Conservation (phyloP, 64 coral and sea anemone genomes). For the Montipora cactus region DNA sequence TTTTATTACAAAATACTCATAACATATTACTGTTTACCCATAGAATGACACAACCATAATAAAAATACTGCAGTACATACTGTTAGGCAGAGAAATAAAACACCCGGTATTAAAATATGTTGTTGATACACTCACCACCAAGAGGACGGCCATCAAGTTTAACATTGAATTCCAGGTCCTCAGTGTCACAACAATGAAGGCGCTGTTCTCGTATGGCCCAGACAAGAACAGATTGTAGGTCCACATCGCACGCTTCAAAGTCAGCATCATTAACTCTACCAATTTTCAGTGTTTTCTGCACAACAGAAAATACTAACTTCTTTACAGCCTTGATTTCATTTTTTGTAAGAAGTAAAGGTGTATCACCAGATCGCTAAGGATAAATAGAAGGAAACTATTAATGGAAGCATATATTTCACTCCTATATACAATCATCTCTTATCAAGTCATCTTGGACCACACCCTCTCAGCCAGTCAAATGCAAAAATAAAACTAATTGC, state of each 20-base stretch:
- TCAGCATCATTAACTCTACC: too few species aligned
- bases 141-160: slow-evolving; percentile 55
- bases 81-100: neutral
- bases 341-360: slow-evolving; percentile 20
- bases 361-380: slow-evolving; percentile 15
- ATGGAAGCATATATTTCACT: neutral
- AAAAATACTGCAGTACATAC: neutral
- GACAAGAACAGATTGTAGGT: neutral
- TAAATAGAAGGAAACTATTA: neutral
- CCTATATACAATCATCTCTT: neutral
- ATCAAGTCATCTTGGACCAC: neutral
- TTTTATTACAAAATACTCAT: too few species aligned
- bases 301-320: too few species aligned
- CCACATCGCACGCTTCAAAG: too few species aligned
- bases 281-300: too few species aligned
- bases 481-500: too few species aligned
- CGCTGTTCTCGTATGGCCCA: slow-evolving; percentile 43
- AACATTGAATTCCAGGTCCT: slow-evolving; percentile 25
- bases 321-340: slow-evolving; percentile 32
- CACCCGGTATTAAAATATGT: neutral
- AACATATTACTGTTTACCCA: neutral
- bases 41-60: neutral
- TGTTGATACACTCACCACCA: neutral
- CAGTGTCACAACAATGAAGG: neutral
- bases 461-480: too few species aligned